These are phyloP conservation scores for Pediacus dermestoides DNA, from an alignment of 2,888 invertebrate genomes.

Conservation along the genomic window DNA sequence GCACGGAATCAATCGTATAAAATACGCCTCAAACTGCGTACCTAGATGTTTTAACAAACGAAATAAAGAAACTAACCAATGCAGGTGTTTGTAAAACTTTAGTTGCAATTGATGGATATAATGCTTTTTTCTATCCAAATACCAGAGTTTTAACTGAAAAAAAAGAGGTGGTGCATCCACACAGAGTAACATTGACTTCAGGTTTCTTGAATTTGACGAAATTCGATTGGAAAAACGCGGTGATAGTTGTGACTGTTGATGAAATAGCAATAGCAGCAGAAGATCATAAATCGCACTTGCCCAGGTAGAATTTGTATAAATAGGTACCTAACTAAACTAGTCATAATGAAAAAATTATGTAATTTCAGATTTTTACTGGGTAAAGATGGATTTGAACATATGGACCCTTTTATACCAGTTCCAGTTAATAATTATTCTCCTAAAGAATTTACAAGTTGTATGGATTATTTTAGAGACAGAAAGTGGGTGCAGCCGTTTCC, in stretches of 20 bases:
- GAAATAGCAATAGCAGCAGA: constrained; percentile 62
- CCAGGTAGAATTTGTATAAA: constrained; percentile 50
- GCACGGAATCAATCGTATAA: constrained; percentile 80
- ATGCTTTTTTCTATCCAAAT: constrained; percentile 75
- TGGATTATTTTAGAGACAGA: constrained; percentile 84
- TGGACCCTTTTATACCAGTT: constrained; percentile 94
- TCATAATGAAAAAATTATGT: too few relatives aligned
- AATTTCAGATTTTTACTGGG: constrained; percentile 64
- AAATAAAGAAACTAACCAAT: constrained; percentile 69
- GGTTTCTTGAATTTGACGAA: constrained; percentile 73
- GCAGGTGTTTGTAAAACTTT: constrained; percentile 72
- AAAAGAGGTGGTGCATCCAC: constrained; percentile 64
- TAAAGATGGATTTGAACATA: constrained; percentile 80
- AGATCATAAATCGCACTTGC: constrained; percentile 64
- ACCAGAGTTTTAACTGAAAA: constrained; percentile 69
- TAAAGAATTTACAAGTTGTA: constrained; percentile 74
- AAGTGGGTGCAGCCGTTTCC: constrained; percentile 71
- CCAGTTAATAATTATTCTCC: constrained; percentile 69
- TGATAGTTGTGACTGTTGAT: constrained; percentile 71
- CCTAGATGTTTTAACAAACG: constrained; percentile 69
- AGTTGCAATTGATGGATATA: constrained; percentile 87
- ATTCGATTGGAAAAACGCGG: constrained; percentile 83
- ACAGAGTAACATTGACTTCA: constrained; percentile 69
- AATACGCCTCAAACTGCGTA: constrained; percentile 84
- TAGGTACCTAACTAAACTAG: too few relatives aligned